Evolutionary conservation across 92 coral and sea anemone species (phyloP).

Genomic region (Pocillopora grandis): DNA sequence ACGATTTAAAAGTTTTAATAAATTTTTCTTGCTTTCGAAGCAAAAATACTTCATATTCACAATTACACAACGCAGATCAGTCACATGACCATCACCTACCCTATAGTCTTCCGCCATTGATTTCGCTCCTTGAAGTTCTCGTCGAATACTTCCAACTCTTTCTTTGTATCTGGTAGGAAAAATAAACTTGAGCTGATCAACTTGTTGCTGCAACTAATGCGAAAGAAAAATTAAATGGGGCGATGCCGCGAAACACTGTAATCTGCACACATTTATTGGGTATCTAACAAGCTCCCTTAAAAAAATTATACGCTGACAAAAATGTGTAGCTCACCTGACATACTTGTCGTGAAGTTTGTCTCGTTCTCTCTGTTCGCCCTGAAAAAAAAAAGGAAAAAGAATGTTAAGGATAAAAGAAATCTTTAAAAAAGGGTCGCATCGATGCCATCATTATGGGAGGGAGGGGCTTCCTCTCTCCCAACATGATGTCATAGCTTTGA

Average conservation of each 20-base stretch:
- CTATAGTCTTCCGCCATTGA: constrained; percentile 88
- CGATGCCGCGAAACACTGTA: no score
- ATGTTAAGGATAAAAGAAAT: neutral
- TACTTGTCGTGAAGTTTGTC: constrained; percentile 95
- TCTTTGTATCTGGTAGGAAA: constrained; percentile 75
- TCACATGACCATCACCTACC: constrained; percentile 47
- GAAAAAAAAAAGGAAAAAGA: constrained; percentile 10
- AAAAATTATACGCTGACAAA: no score
- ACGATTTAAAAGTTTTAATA: no score
- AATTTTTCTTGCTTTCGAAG: no score
- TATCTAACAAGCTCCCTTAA: no score
- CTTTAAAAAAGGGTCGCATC: no score
- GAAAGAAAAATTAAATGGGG: neutral
- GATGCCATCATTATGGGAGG: no score
- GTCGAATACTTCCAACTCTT: constrained; percentile 87
- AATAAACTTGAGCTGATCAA: neutral
- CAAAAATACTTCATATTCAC: no score
- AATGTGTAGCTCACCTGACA: constrained; percentile 61
- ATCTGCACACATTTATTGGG: no score
- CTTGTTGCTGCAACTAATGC: no score
- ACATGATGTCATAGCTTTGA: no score
- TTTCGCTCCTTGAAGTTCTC: constrained; percentile 90
- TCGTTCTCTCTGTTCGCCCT: constrained; percentile 93
- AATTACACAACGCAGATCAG: neutral
- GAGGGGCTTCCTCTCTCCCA: no score